Conservation (phyloP, 2,113 vertebrate species). For the Trichomycterus rosablanca region DNA sequence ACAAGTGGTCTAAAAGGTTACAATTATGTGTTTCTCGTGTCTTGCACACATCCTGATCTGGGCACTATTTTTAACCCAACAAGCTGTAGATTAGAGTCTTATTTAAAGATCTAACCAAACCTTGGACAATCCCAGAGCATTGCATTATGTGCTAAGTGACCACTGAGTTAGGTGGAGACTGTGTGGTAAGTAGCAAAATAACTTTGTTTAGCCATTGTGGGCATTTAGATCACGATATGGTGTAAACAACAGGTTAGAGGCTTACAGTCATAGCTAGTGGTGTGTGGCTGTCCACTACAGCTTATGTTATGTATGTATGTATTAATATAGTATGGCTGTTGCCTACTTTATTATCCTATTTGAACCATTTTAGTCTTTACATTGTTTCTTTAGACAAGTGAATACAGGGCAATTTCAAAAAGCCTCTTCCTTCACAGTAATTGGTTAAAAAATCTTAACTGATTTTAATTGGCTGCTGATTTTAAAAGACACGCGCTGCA, state of each 20-base stretch:
- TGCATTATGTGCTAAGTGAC: slow-evolving; percentile 26
- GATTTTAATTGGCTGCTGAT: no score
- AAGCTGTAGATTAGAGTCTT: slow-evolving; percentile 33
- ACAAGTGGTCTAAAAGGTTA: no score
- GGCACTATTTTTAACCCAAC: slow-evolving; percentile 37
- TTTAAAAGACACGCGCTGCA: no score
- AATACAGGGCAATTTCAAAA: no score
- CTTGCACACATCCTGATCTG: slow-evolving; percentile 47
- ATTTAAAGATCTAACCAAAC: slow-evolving; percentile 36
- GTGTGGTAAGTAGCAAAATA: slow-evolving; percentile 28
- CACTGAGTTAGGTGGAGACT: slow-evolving; percentile 32
- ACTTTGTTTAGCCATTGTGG: slow-evolving; percentile 15
- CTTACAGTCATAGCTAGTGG: no score
- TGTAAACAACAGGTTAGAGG: slow-evolving; percentile 18
- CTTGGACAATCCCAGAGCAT: slow-evolving; percentile 32
- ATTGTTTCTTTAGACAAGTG: no score
- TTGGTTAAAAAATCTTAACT: no score
- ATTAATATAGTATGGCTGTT: no score
- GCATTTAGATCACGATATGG: slow-evolving; percentile 15
- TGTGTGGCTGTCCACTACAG: no score
- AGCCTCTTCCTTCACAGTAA: no score
- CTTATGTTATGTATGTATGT: slow-evolving; percentile 1
- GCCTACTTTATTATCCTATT: no score
- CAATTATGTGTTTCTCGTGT: slow-evolving; percentile 35
- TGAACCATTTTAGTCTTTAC: no score